These are phyloP conservation scores for Neotoxoptera formosana DNA, from an alignment of 1,140 invertebrate species.

Conservation along the genomic window DNA sequence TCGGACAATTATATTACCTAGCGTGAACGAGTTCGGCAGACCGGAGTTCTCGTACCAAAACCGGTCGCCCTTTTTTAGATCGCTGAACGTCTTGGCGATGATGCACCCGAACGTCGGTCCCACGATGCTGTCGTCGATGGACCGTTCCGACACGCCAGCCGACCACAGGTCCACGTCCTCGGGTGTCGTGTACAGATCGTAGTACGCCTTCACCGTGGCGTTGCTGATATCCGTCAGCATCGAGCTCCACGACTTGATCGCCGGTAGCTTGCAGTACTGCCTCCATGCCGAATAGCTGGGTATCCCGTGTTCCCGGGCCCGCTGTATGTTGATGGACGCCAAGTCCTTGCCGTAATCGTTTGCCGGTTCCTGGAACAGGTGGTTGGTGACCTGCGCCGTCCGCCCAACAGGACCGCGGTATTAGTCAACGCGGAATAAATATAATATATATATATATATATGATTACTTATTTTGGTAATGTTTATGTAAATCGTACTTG, in stretches of 20 bases:
- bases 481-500: too few species aligned
- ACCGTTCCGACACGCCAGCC: conserved; percentile 88
- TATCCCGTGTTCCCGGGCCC: conserved; percentile 85
- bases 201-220: conserved; percentile 60
- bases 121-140: conserved; percentile 84
- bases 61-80: conserved; percentile 87
- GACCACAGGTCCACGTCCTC: conserved; percentile 91
- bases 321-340: conserved; percentile 83
- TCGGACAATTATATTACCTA: conserved; percentile 64
- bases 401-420: background rate
- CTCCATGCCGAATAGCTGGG: conserved; percentile 88
- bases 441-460: too few species aligned
- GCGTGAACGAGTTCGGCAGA: conserved; percentile 86
- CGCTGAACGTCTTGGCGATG: conserved; percentile 94
- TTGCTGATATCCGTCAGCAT: conserved; percentile 61
- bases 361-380: conserved; percentile 81
- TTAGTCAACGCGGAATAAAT: background rate
- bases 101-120: conserved; percentile 96
- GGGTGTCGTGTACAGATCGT: conserved; percentile 68
- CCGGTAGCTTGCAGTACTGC: conserved; percentile 77
- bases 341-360: conserved; percentile 88
- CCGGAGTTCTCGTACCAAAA: conserved; percentile 75
- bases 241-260: conserved; percentile 60
- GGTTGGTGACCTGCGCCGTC: conserved; percentile 76
- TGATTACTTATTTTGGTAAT: too few species aligned